Base-by-base conservation (phyloP, 1,140 invertebrate genomes). In the Diachasma alloeum region DNA sequence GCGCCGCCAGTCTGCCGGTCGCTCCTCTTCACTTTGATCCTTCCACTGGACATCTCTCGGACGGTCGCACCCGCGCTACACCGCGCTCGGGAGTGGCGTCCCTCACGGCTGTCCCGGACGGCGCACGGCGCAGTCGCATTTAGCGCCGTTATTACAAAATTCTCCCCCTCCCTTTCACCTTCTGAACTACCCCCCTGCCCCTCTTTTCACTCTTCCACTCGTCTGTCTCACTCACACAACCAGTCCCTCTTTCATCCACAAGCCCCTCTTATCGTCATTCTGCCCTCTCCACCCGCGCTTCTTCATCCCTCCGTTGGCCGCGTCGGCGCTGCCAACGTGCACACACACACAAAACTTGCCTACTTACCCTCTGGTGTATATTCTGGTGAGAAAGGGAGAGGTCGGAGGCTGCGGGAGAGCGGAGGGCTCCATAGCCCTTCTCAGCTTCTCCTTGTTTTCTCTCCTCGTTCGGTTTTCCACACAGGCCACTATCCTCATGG, bases 1-100 rank as follows among this genome's bases (percentile, higher is more conserved):
- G 78, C 78, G 79, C 75, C 78, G 79, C 79, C 79, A 82, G 79
- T 80, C 81, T 84, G 83, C 84, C 84, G 79, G 79, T 80, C 78
- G 83, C 84, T 84, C 84, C 83, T 80, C 82, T 81, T 84, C 79
- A 83, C 79, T 78, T 80, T 83, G 80, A 83, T 85, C 78, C 80
- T 83, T 81, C 59, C 84, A 84, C 83, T 86, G 84, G 83, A 88
- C 88, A 89, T 88, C 75, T 81, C 81, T 82, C 75, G 84, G 87
- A 87, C 87, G 87, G 84, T 88, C 83, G 87, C 87, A 89, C 85
- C 87, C 87, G 89, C 85, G 88, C 86, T 87, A 88, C 86, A 86
- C 85, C 88, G 88, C 88, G 87, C 87, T 86, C 87, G 88, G 88
- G 88, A 87, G 87, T 89, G 89, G 89, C 88, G 87, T 82, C 85